Base-by-base conservation (phyloP, 2,888 invertebrate species). In the Lycaena phlaeas region DNA sequence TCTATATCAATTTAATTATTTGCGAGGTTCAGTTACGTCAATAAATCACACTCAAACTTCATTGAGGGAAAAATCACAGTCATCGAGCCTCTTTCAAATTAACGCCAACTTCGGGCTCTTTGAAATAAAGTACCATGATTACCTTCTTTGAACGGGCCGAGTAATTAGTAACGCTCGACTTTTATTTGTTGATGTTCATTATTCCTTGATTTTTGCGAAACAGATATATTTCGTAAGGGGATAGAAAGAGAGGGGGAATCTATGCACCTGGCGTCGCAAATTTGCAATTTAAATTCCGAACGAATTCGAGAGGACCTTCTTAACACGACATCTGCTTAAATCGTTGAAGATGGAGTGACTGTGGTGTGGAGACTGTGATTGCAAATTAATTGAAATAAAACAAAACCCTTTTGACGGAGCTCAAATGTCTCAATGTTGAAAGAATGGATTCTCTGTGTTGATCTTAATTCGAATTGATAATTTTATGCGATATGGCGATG, bases 301-400 rank as follows among this genome's bases (percentile, higher is more conserved):
- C 74, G 79, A 81, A 78, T 81, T 82, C 68, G 54, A 61, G 68
- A 82, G 77, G 78, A 79, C 74, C 82, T 85, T 78, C 78, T 85
- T 85, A 85, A 84, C 85, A 85, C 84, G 85, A 85, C 82, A 85
- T 85, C 84, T 84, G 82, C 75, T 81, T 79, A 76, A 81, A 84
- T 81, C 76, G 73, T 66, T 70, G 81, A 68, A 71, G 68, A n/a
- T n/a, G n/a, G n/a, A 82, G 81, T 66, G 76, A 81, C 65, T 72
- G 74, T 55, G 71, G 72, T 64, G 57, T 59, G 50, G 52, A 60
- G 71, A 71, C 68, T 76, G 72, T 72, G 70, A 78, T 76, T 71
- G 73, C 64, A 64, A 66, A 64, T 73, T 79, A 73, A 81, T 81
- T 79, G 76, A 79, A 79, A 79, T 79, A 76, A 77, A 76, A 78